Conservation (phyloP, 1,140 invertebrate species). For the Anastrepha obliqua region DNA sequence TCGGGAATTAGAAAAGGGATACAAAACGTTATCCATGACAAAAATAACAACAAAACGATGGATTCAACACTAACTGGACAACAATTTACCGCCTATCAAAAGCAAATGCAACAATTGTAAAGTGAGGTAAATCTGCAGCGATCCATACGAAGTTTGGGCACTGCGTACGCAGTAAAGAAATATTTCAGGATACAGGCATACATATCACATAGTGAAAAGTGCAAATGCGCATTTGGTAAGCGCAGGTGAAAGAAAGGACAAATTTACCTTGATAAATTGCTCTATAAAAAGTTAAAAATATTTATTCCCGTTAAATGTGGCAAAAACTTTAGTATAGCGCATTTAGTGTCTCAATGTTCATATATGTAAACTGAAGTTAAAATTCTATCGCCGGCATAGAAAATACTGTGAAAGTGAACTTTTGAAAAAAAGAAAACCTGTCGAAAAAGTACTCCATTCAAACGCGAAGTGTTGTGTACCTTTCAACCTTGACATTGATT, state of each 20-base stretch:
- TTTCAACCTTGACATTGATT: slow-evolving; percentile 43
- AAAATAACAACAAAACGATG: not conserved
- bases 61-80: not conserved
- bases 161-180: not conserved
- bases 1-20: not conserved
- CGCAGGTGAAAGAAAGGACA: slow-evolving; percentile 15
- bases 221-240: slow-evolving; percentile 37
- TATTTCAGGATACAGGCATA: not conserved
- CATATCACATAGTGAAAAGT: not conserved
- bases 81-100: slow-evolving; percentile 3
- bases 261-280: too few relatives aligned
- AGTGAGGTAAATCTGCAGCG: not conserved
- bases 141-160: not conserved
- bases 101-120: slow-evolving; percentile 28
- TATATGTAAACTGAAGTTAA: too few relatives aligned
- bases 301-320: too few relatives aligned
- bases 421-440: not conserved
- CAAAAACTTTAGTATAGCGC: too few relatives aligned
- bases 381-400: not conserved
- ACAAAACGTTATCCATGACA: not conserved
- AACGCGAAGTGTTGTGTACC: not conserved
- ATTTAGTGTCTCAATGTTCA: too few relatives aligned
- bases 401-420: not conserved
- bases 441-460: not conserved
- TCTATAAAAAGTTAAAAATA: too few relatives aligned